Evolutionary conservation across 1,140 invertebrate species (phyloP).

Genomic region (Meloidogyne hapla): DNA sequence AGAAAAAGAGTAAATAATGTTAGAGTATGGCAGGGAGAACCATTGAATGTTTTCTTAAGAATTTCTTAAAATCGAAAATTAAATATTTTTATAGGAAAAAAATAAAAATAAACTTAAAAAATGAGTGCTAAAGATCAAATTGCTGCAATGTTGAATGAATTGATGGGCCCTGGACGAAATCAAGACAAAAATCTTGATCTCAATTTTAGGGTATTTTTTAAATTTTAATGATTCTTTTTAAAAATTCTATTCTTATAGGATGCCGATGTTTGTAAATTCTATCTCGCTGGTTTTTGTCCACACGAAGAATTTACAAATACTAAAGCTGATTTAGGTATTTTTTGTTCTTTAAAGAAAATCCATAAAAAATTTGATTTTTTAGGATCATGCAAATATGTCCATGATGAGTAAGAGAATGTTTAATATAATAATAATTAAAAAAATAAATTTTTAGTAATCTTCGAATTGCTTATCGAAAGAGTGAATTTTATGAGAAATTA

Average conservation of each 20-base stretch:
- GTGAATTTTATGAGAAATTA: conserved; percentile 38
- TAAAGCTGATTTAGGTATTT: conserved; percentile 47
- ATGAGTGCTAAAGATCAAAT: conserved; percentile 49
- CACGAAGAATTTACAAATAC: conserved; percentile 49
- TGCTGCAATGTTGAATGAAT: conserved; percentile 48
- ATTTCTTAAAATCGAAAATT: not conserved
- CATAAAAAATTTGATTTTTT: conserved; percentile 16
- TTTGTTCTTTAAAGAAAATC: conserved; percentile 18
- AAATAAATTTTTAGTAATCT: conserved; percentile 24
- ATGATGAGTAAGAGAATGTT: conserved; percentile 35
- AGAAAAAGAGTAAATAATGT: no score
- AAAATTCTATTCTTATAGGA: conserved; percentile 26
- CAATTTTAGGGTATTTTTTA: conserved; percentile 21
- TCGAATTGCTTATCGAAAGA: conserved; percentile 41
- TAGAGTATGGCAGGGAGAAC: no score
- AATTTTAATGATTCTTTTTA: not conserved
- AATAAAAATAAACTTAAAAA: conserved; percentile 10
- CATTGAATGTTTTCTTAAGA: no score
- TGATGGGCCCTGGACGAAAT: conserved; percentile 46
- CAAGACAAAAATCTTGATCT: conserved; percentile 34
- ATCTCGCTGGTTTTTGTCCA: conserved; percentile 46
- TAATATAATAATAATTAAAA: not conserved
- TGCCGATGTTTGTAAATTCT: conserved; percentile 47
- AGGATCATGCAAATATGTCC: conserved; percentile 38
- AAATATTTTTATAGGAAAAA: not conserved